These are phyloP conservation scores for Himalopsyche kuldschensis DNA, from an alignment of 2,888 invertebrate species.

Conservation along the genomic window DNA sequence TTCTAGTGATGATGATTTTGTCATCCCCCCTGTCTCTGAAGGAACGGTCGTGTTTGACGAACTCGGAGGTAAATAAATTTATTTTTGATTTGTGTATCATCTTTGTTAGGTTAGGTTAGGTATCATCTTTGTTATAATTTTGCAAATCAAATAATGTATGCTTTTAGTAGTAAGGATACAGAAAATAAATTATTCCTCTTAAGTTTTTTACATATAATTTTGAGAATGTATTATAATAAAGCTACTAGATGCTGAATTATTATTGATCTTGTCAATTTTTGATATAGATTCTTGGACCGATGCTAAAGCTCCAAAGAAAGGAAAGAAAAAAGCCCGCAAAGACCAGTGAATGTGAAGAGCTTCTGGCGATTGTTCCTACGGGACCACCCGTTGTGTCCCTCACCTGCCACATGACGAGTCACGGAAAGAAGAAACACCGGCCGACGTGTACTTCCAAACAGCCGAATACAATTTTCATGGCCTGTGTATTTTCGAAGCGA, in stretches of 20 bases:
- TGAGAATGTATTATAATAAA: not conserved
- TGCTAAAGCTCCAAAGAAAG: constrained; percentile 71
- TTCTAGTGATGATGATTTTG: not conserved
- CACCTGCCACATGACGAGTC: constrained; percentile 25
- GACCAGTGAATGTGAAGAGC: constrained; percentile 60
- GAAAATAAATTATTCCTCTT: no score
- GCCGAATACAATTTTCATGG: not conserved
- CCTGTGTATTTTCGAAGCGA: not conserved
- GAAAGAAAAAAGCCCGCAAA: constrained; percentile 76
- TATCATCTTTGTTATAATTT: not conserved
- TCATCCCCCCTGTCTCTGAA: constrained; percentile 25
- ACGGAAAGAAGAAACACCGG: constrained; percentile 10
- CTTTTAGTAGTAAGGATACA: not conserved
- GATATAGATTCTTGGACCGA: constrained; percentile 73
- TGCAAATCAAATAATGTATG: not conserved
- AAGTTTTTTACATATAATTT: no score
- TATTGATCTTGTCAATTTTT: constrained; percentile 30
- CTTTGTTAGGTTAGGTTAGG: not conserved
- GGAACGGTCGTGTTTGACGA: constrained; percentile 57
- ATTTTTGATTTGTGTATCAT: not conserved
- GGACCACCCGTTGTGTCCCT: constrained; percentile 12
- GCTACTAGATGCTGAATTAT: not conserved
- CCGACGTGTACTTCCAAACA: constrained; percentile 8
- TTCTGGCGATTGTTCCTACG: constrained; percentile 16
- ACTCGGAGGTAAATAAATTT: constrained; percentile 51